phyloP scores from a whole-genome alignment of 2,888 invertebrate genomes.

The Flexamia atlantica region DNA sequence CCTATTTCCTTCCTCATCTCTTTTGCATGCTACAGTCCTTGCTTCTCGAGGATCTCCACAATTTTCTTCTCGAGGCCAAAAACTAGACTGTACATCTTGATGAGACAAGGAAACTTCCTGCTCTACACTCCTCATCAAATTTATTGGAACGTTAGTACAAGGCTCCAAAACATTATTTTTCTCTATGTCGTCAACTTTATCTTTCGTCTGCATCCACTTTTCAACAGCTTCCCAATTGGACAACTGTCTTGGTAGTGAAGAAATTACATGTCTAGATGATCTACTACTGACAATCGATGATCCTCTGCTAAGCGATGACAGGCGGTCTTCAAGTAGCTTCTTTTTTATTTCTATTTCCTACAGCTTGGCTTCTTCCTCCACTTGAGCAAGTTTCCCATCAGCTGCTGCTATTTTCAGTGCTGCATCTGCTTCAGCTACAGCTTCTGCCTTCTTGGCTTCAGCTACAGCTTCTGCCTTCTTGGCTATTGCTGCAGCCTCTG shows the following conservation, averaged over 20 bases:
- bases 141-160: too few species aligned
- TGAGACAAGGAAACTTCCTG: conserved; percentile 5
- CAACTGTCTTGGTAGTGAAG: too few species aligned
- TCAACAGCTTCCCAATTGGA: too few species aligned
- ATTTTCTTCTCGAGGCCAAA: conserved; percentile 1
- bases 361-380: background rate
- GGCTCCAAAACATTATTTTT: too few species aligned
- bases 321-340: background rate
- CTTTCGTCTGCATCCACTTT: too few species aligned
- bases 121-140: background rate
- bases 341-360: background rate
- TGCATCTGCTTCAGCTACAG: background rate
- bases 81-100: background rate
- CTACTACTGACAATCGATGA: too few species aligned
- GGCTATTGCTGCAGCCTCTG: background rate
- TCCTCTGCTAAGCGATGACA: too few species aligned
- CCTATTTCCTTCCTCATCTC: background rate
- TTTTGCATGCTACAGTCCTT: background rate
- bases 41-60: background rate
- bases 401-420: conserved; percentile 9
- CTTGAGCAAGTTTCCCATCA: background rate
- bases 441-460: too few species aligned
- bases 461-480: conserved; percentile 1
- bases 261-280: too few species aligned
- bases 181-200: too few species aligned